These are phyloP conservation scores for Apogon hyalosoma DNA, from an alignment of 2,797 vertebrate species.

Conservation along the genomic window DNA sequence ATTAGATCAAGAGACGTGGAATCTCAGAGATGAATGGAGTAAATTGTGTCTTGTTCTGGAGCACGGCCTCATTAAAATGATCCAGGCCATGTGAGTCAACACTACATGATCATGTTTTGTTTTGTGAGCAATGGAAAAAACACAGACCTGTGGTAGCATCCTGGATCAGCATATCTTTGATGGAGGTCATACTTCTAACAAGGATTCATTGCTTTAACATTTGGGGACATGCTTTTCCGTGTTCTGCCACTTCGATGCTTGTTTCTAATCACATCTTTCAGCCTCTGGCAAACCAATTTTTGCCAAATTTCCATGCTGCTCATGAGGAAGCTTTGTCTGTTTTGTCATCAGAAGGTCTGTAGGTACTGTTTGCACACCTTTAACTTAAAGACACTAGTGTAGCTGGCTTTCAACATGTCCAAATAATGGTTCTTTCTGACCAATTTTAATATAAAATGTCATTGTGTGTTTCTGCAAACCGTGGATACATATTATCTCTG, in stretches of 20 bases:
- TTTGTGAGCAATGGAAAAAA: constrained; percentile 1
- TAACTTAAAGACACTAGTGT: neutral
- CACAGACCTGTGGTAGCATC: constrained; percentile 1
- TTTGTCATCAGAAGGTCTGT: constrained; percentile 3
- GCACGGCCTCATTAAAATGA: neutral
- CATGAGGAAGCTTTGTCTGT: constrained; percentile 16
- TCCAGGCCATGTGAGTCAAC: constrained; percentile 4
- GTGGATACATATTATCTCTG: no score
- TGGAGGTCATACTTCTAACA: no score
- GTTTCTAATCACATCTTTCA: constrained; percentile 6
- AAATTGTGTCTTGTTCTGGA: constrained; percentile 29
- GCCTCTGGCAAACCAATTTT: neutral
- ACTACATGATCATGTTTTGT: constrained; percentile 7
- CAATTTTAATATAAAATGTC: no score
- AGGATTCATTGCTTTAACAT: constrained; percentile 7
- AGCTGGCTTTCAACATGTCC: neutral
- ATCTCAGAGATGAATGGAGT: constrained; percentile 39
- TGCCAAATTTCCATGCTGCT: neutral
- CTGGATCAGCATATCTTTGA: neutral
- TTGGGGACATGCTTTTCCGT: constrained; percentile 26
- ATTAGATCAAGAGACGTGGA: constrained; percentile 53
- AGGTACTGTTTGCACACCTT: constrained; percentile 20
- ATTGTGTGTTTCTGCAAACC: no score
- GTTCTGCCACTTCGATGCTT: constrained; percentile 18
- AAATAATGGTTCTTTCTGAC: neutral